Percentiles rank a stretch among this genome's conserved stretches.
These are phyloP conservation scores for Parazoanthus atlanticus DNA, from an alignment of 92 coral and sea anemone species.

Conservation along the genomic window DNA sequence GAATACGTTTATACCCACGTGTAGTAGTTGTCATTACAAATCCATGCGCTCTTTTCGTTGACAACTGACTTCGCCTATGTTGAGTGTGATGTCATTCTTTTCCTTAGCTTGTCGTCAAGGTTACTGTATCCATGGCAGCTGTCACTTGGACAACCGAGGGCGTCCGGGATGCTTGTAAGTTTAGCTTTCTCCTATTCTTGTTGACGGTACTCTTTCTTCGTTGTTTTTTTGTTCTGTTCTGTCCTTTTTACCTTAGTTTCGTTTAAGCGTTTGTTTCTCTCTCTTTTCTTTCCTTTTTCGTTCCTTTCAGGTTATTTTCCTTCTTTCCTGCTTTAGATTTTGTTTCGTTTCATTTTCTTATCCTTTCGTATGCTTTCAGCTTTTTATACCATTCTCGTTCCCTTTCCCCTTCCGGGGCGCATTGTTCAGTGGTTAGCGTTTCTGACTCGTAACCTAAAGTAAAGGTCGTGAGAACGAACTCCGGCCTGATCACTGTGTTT, in stretches of 20 bases:
- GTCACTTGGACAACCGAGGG: slow-evolving; percentile 66
- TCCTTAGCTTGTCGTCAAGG: slow-evolving; percentile 59
- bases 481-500: no score
- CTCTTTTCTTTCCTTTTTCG: background rate
- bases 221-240: background rate
- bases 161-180: slow-evolving; percentile 88
- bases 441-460: no score
- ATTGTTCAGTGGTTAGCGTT: no score
- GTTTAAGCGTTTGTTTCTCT: background rate
- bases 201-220: background rate
- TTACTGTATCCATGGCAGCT: slow-evolving; percentile 77
- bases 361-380: background rate
- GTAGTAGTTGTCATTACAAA: no score
- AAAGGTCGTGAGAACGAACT: no score
- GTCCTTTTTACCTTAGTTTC: background rate
- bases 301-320: no score
- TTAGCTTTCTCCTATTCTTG: background rate
- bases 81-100: background rate
- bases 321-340: no score
- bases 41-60: no score
- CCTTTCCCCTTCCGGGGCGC: no score
- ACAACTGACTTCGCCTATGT: no score
- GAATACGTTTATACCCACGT: no score
- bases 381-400: no score
- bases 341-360: background rate